Base-by-base conservation (phyloP, 2,888 invertebrate genomes). In the Campopleginae sp. region DNA sequence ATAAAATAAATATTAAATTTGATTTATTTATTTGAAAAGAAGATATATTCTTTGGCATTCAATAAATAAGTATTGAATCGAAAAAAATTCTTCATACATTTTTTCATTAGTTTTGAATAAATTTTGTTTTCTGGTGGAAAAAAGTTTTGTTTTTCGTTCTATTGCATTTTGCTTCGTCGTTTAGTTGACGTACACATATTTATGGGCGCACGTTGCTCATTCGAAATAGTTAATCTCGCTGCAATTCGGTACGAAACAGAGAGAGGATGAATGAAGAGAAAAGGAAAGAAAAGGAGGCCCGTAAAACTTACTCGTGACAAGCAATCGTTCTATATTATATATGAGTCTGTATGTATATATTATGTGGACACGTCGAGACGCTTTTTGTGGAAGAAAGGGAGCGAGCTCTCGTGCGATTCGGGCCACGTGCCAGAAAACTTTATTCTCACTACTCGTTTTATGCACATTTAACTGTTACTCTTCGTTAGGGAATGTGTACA, bases 351-450 rank as follows among this genome's bases (percentile, higher is more conserved):
- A 42, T 78, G 27, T 44, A 58, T 68, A 17, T 48, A 65, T 42
- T 44, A 38, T 48, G 8, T 44, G 46, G 12, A 61, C 44, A 33
- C 78, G 70, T 61, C 71, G 70, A 71, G 82, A 77, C 77, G 71
- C 51, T 75, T 71, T 70, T 71, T 70, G 48, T 63, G 12, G 61
- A 33, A 70, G 23, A 48, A 75, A 77, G 51, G 74, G 66, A 80
- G 27, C 72, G 74, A 68, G 48, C 27, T 63, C 68, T 33, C 70
- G 72, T 38, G 79, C 72, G 77, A 82, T 78, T 82, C 79, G 83
- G 83, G 83, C 83, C 79, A 63, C 74, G 83, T 79, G 83, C 83
- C 83, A 83, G 63, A 71, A 79, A 83, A 83, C 83, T 83, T 83
- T 83, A 83, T 80, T 83, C 79, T 79, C 79, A 63, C 75, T 70